Conservation (phyloP, 2,113 vertebrate species). For the Melospiza melodia region DNA sequence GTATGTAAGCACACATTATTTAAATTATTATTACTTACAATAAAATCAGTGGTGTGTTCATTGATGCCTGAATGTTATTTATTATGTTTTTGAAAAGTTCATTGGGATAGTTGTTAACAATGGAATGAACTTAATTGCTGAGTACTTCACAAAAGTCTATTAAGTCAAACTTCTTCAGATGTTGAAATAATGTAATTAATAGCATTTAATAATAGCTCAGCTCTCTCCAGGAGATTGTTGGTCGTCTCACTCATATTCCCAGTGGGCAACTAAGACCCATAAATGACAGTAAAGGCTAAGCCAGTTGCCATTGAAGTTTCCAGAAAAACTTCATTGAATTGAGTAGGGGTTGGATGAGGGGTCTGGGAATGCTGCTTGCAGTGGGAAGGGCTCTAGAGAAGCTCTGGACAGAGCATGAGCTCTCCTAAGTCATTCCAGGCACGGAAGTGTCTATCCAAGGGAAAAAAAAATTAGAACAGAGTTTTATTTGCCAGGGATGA, state of each 20-base stretch:
- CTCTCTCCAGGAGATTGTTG: not conserved
- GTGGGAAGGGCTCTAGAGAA: not conserved
- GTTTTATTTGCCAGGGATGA: not conserved
- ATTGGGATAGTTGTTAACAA: not conserved
- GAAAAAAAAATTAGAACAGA: not conserved
- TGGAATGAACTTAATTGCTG: not conserved
- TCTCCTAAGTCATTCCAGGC: not conserved
- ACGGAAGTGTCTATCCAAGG: not conserved
- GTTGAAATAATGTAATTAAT: not conserved
- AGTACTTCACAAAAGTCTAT: not conserved
- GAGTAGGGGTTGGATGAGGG: not conserved
- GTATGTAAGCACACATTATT: constrained; percentile 45
- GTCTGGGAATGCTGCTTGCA: not conserved
- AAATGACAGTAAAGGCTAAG: not conserved
- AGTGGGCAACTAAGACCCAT: not conserved
- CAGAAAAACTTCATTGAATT: not conserved
- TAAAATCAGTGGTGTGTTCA: constrained; percentile 68
- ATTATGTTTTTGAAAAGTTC: constrained; percentile 22
- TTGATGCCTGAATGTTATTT: constrained; percentile 66
- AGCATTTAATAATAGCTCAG: not conserved
- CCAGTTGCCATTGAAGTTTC: not conserved
- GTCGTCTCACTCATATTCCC: not conserved
- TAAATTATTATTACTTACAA: constrained; percentile 50
- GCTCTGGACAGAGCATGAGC: not conserved
- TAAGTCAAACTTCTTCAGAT: not conserved